These are phyloP conservation scores for Plebejus anna DNA, from an alignment of 2,888 invertebrate species.

Conservation along the genomic window DNA sequence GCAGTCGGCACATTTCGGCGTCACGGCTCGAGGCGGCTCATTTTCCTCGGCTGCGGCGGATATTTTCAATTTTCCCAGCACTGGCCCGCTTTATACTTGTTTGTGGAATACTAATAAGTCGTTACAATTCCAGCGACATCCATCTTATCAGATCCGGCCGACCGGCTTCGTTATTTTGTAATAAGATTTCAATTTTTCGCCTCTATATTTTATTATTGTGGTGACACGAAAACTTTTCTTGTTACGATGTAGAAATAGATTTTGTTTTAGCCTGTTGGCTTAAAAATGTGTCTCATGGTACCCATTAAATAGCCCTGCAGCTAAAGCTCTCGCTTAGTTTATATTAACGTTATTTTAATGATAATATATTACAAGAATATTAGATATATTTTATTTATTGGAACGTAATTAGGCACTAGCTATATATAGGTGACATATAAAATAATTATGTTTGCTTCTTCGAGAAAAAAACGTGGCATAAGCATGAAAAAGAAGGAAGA, in stretches of 20 bases:
- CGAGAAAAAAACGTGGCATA: no score
- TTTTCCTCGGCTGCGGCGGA: slow-evolving; percentile 74
- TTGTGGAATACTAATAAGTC: slow-evolving; percentile 71
- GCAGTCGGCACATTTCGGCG: not conserved
- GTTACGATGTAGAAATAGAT: not conserved
- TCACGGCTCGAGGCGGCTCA: slow-evolving; percentile 48
- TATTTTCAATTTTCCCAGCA: slow-evolving; percentile 77
- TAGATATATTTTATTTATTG: no score
- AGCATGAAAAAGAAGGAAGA: no score
- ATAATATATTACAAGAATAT: no score
- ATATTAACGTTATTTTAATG: no score
- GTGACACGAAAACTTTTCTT: slow-evolving; percentile 16
- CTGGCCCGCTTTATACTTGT: slow-evolving; percentile 74
- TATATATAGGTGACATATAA: no score
- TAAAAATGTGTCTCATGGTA: not conserved
- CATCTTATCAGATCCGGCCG: slow-evolving; percentile 37
- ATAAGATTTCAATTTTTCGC: slow-evolving; percentile 20
- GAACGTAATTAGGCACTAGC: no score
- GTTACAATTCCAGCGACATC: slow-evolving; percentile 67
- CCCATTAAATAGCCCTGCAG: no score
- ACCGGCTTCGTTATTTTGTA: not conserved
- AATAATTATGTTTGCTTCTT: no score
- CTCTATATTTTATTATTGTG: not conserved
- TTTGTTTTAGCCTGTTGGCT: not conserved
- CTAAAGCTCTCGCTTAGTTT: no score